Evolutionary conservation across 2,113 vertebrate genomes (phyloP), one percentile per base, ranked within the genome.

Genomic region (Tupaia tana): DNA sequence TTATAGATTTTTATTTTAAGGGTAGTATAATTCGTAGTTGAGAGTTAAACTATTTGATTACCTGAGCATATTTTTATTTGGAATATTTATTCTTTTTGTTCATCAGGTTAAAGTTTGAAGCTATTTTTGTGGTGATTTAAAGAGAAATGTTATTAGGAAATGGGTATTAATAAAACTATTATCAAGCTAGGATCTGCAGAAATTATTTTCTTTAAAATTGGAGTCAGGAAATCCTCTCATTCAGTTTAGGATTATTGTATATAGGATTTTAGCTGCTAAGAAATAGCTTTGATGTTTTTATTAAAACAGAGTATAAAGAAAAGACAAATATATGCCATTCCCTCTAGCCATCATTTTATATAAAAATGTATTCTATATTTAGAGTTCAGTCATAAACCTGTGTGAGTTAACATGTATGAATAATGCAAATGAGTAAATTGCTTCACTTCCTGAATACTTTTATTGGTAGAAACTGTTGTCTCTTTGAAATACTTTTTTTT

Each of bases 401-500:
- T 84, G 1, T 78, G 56, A 88, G n/a, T 90, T 89, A 85, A 73
- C 13, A 82, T 9, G 24, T 52, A 43, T 64, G 31, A 15, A n/a
- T 52, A 89, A 85, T 56, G n/a, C 0, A 91, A 92, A 92, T 78
- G 19, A 78, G 34, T 52, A 96, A 96, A 95, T 84, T 73, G 0
- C 0, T 77, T 86, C 19, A 75, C 0, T 87, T 96, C n/a, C 52
- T 96, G 52, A 78, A 86, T 85, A 18, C 78, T 87, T 74, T 54
- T 79, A 67, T 90, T 88, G 29, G 20, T 66, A 81, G 66, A 95
- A 34, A 25, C 1, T 54, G 54, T 56, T 58, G 1, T 70, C 8
- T 22, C 0, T 88, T 14, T 4, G 5, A 97, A 95, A 83, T 64
- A 25, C 4, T 18, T 67, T 0, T n/a, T 95, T 93, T 96, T 7